Percentiles rank a stretch among this genome's conserved stretches.
These are phyloP conservation scores for Pristionchus arcanus DNA, from an alignment of 2,888 invertebrate genomes.

Conservation along the genomic window DNA sequence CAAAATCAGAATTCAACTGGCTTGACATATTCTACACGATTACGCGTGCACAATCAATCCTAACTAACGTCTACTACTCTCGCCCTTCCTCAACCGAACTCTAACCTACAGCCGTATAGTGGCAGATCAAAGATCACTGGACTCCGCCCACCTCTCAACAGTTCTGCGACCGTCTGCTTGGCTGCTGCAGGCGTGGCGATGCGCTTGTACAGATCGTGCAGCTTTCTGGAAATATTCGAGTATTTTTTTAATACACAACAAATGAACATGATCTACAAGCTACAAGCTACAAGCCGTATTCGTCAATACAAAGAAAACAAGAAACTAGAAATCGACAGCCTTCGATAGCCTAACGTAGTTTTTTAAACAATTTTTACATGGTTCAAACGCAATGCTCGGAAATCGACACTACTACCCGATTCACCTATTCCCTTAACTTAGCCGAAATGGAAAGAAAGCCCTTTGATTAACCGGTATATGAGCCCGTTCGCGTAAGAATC, in stretches of 20 bases:
- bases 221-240: conserved; percentile 43
- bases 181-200: conserved; percentile 61
- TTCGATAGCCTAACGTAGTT: background rate
- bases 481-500: too few relatives aligned
- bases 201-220: conserved; percentile 66
- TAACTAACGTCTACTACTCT: background rate
- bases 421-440: too few relatives aligned
- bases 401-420: background rate
- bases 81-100: background rate
- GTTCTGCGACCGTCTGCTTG: conserved; percentile 58
- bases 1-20: too few relatives aligned
- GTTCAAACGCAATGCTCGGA: too few relatives aligned
- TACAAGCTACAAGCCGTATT: too few relatives aligned
- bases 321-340: background rate
- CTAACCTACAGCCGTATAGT: background rate
- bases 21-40: too few relatives aligned
- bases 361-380: too few relatives aligned
- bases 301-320: too few relatives aligned
- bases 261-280: too few relatives aligned
- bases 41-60: background rate
- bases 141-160: conserved; percentile 59
- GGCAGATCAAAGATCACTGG: background rate
- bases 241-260: background rate
- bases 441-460: too few relatives aligned
- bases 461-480: too few relatives aligned